phyloP scores from a whole-genome alignment of 2,113 vertebrate genomes.

The Crotophaga sulcirostris region DNA sequence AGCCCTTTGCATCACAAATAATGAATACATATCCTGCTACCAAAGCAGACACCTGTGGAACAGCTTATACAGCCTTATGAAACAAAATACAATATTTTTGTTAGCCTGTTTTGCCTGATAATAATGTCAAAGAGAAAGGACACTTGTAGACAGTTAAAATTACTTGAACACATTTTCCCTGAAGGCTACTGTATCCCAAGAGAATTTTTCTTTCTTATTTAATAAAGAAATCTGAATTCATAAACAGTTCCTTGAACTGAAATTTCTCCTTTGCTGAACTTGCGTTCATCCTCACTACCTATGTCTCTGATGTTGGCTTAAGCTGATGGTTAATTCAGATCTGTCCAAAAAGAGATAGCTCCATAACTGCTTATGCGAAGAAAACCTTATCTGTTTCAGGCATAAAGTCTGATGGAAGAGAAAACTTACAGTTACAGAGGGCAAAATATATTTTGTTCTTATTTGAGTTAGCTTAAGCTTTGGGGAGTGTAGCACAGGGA shows the following conservation, averaged over 20 bases:
- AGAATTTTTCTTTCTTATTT: slow-evolving; percentile 49
- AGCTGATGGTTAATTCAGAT: slow-evolving; percentile 65
- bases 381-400: slow-evolving; percentile 51
- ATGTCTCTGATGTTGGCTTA: slow-evolving; percentile 63
- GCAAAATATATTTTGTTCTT: slow-evolving; percentile 32
- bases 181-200: slow-evolving; percentile 36
- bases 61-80: neutral
- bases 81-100: neutral
- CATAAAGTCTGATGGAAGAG: slow-evolving; percentile 20
- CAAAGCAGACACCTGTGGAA: neutral
- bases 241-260: slow-evolving; percentile 41
- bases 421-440: slow-evolving; percentile 10
- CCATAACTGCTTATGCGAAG: slow-evolving; percentile 60
- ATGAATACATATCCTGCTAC: neutral
- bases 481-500: neutral
- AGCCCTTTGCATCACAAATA: slow-evolving; percentile 3
- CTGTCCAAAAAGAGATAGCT: slow-evolving; percentile 44
- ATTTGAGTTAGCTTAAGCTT: slow-evolving; percentile 7
- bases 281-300: slow-evolving; percentile 45
- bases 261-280: slow-evolving; percentile 54
- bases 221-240: slow-evolving; percentile 41
- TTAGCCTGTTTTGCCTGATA: neutral
- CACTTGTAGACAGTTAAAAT: neutral
- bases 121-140: neutral
- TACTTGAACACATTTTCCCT: slow-evolving; percentile 22